phyloP scores from a whole-genome alignment of 92 coral and sea anemone species.

The Epizoanthus ramosus region DNA sequence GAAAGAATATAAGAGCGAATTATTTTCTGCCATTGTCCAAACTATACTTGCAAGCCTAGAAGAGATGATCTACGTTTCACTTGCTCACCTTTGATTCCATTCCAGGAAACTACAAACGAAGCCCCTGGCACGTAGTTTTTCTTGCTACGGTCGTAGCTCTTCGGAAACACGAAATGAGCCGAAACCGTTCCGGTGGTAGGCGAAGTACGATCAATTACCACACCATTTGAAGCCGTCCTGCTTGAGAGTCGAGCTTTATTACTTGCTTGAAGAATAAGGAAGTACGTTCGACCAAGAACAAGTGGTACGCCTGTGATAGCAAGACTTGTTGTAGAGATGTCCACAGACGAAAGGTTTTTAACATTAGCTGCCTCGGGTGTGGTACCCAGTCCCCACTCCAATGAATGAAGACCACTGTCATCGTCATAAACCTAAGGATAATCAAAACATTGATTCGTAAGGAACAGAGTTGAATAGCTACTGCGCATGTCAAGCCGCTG shows the following conservation, averaged over 20 bases:
- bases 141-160: constrained; percentile 82
- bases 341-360: constrained; percentile 57
- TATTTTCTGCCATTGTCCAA: background rate
- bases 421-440: constrained; percentile 42
- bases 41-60: too few species aligned
- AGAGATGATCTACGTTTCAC: background rate
- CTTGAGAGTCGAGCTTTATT: constrained; percentile 78
- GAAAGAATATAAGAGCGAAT: too few species aligned
- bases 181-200: constrained; percentile 77
- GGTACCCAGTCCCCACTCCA: constrained; percentile 82
- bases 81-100: constrained; percentile 64
- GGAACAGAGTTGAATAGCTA: too few species aligned
- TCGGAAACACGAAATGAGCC: constrained; percentile 85
- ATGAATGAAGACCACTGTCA: constrained; percentile 74
- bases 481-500: too few species aligned
- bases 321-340: constrained; percentile 33
- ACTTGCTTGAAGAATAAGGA: constrained; percentile 63
- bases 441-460: too few species aligned
- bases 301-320: constrained; percentile 53
- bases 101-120: constrained; percentile 84
- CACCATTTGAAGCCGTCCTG: constrained; percentile 83
- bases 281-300: constrained; percentile 78
- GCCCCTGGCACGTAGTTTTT: constrained; percentile 80
- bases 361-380: constrained; percentile 70
- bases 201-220: constrained; percentile 88